phyloP scores from a whole-genome alignment of 2,888 invertebrate genomes.

The Thelaira solivaga region DNA sequence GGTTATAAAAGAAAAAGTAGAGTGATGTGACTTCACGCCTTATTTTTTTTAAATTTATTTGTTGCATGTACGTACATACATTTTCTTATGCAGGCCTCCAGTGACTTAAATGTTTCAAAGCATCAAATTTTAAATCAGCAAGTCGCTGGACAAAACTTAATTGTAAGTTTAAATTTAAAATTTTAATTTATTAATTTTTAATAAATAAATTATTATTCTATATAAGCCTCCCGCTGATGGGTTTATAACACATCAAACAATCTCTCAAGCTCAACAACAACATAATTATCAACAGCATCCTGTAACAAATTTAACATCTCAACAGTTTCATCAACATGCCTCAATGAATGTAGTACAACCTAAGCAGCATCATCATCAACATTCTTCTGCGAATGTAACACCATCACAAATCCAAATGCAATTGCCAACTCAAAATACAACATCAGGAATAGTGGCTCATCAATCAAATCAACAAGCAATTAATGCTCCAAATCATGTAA shows the following conservation, averaged over 20 bases:
- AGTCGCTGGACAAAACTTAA: slow-evolving; percentile 45
- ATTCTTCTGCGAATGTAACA: not conserved
- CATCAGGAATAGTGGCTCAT: slow-evolving; percentile 42
- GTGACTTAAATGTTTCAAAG: slow-evolving; percentile 44
- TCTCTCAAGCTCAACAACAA: not conserved
- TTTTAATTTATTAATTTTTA: not conserved
- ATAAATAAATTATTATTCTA: not conserved
- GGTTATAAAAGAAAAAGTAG: too few relatives aligned
- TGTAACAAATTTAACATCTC: slow-evolving; percentile 1
- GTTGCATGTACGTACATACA: too few relatives aligned
- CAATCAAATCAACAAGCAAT: slow-evolving; percentile 45
- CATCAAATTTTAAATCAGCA: slow-evolving; percentile 33
- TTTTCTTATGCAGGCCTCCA: slow-evolving; percentile 60
- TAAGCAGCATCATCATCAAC: not conserved
- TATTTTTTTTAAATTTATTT: too few relatives aligned
- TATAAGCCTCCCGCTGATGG: slow-evolving; percentile 26
- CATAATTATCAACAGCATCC: slow-evolving; percentile 4
- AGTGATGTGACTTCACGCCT: too few relatives aligned
- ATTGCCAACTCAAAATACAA: slow-evolving; percentile 52
- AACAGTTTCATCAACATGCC: not conserved
- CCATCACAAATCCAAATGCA: slow-evolving; percentile 49
- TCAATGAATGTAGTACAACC: not conserved
- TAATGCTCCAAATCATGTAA: slow-evolving; percentile 57
- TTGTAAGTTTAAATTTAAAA: slow-evolving; percentile 38
- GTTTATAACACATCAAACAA: not conserved